Evolutionary conservation across 2,888 invertebrate species (phyloP).

Genomic region (Tiliacea aurago): DNA sequence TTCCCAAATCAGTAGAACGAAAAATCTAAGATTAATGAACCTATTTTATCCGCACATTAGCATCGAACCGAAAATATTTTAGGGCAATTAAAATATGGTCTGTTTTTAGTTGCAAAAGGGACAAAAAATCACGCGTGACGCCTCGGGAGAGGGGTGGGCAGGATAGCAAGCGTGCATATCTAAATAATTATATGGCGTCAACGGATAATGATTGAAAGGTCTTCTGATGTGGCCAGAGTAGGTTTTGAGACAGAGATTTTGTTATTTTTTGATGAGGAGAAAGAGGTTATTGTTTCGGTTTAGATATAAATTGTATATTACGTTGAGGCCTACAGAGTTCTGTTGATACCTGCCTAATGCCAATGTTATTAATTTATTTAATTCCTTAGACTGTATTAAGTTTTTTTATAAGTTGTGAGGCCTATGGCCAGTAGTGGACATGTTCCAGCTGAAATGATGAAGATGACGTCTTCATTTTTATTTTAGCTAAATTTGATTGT

Average conservation of each 20-base stretch:
- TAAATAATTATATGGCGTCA: constrained; percentile 88
- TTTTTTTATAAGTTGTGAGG: not conserved
- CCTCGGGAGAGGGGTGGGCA: constrained; percentile 81
- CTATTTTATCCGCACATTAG: constrained; percentile 65
- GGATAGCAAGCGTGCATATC: constrained; percentile 81
- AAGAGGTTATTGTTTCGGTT: not conserved
- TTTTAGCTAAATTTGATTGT: too few species aligned
- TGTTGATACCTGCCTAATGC: not conserved
- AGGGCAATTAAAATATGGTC: constrained; percentile 85
- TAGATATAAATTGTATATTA: not conserved
- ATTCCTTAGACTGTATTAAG: not conserved
- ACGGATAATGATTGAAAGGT: constrained; percentile 89
- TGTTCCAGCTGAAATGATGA: not conserved
- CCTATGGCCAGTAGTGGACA: not conserved
- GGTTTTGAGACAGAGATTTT: constrained; percentile 45
- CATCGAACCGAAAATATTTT: constrained; percentile 73
- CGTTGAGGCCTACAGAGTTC: not conserved
- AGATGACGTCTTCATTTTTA: not conserved
- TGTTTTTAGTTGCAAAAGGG: constrained; percentile 67
- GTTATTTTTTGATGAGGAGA: not conserved
- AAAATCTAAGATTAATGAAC: constrained; percentile 60
- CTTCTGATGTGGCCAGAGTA: constrained; percentile 76
- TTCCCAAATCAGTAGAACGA: constrained; percentile 30
- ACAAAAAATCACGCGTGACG: constrained; percentile 75
- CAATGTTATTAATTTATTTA: not conserved